These are phyloP conservation scores for Salminus brasiliensis DNA, from an alignment of 2,113 vertebrate species.

Conservation along the genomic window DNA sequence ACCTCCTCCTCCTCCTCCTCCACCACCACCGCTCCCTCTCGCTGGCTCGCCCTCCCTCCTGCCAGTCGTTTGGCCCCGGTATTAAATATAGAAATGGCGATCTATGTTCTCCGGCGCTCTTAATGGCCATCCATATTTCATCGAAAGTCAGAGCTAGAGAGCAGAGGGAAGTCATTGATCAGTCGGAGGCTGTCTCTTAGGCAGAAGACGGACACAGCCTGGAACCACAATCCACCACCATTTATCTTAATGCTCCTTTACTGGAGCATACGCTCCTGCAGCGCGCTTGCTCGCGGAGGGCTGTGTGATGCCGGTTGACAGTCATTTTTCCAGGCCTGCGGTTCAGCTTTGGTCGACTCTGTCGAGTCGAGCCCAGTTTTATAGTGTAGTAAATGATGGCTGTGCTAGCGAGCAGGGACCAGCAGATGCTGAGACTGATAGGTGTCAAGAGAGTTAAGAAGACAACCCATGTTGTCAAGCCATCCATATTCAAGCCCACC, in stretches of 20 bases:
- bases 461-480: not conserved
- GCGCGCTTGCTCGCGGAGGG: slow-evolving; percentile 8
- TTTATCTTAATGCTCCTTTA: slow-evolving; percentile 20
- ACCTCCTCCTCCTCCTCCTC: not conserved
- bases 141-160: slow-evolving; percentile 32
- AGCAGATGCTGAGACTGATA: not conserved
- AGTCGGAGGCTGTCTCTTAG: slow-evolving; percentile 39
- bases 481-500: not conserved
- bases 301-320: slow-evolving; percentile 29
- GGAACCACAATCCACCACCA: slow-evolving; percentile 17
- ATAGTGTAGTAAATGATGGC: no score
- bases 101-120: slow-evolving; percentile 46
- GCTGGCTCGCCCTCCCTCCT: slow-evolving; percentile 10
- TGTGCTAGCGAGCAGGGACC: no score
- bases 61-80: slow-evolving; percentile 46
- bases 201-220: slow-evolving; percentile 38
- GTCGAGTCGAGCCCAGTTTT: not conserved
- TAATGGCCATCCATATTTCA: slow-evolving; percentile 63
- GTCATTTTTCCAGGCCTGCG: not conserved
- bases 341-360: not conserved
- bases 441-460: not conserved
- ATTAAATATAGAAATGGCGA: slow-evolving; percentile 61
- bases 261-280: slow-evolving; percentile 3
- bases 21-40: slow-evolving; percentile 5
- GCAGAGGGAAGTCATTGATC: slow-evolving; percentile 54